Evolutionary conservation across 2,113 vertebrate species (phyloP).

Genomic region (Gymnogyps californianus): DNA sequence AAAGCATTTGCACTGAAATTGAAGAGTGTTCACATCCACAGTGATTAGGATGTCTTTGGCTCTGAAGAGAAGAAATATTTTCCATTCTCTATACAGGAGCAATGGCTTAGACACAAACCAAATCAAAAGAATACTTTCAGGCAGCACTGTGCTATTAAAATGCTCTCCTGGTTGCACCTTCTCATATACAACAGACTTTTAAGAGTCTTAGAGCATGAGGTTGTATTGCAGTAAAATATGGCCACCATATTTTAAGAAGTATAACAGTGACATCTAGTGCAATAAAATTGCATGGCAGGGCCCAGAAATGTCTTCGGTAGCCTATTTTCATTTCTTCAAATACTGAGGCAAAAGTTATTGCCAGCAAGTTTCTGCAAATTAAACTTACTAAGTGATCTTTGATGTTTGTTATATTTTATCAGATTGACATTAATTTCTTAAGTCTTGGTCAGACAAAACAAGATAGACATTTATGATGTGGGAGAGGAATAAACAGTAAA

Average conservation of each 20-base stretch:
- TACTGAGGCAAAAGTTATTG: not conserved
- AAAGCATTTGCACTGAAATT: not conserved
- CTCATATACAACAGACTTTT: not conserved
- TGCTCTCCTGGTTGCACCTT: not conserved
- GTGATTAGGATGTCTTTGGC: not conserved
- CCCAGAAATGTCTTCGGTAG: not conserved
- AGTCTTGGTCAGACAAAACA: not conserved
- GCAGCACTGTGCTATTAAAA: not conserved
- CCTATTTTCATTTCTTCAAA: not conserved
- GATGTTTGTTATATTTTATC: not conserved
- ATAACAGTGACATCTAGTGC: conserved; percentile 68
- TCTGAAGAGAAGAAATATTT: not conserved
- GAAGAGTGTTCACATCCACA: not conserved
- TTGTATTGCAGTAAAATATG: rapidly evolving
- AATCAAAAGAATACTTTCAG: not conserved
- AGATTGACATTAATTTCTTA: not conserved
- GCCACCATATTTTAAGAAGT: not conserved
- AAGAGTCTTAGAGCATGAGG: not conserved
- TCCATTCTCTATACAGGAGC: not conserved
- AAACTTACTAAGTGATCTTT: not conserved
- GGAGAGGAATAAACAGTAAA: not conserved
- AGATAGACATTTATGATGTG: not conserved
- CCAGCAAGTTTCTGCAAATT: not conserved
- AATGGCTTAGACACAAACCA: not conserved
- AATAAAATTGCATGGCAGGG: not conserved